Evolutionary conservation across 2,888 invertebrate genomes (phyloP).

Genomic region (Incurvaria masculella): DNA sequence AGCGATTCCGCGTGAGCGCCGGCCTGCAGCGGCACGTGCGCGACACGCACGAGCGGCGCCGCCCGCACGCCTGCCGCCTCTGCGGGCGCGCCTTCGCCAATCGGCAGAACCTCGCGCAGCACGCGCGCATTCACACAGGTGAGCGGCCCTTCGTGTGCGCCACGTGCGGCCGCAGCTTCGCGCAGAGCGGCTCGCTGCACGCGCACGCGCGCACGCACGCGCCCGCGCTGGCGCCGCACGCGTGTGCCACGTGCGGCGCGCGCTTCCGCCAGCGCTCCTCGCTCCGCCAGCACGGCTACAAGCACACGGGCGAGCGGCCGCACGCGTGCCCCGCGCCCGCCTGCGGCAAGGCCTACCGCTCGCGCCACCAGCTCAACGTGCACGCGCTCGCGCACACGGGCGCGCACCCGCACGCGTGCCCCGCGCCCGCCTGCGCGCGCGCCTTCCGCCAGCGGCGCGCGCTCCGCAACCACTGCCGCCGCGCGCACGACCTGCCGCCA

Average conservation of each 20-base stretch:
- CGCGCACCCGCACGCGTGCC: constrained; percentile 54
- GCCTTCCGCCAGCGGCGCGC: constrained; percentile 54
- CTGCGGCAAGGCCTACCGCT: constrained; percentile 57
- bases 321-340: constrained; percentile 51
- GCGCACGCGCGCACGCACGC: constrained; percentile 60
- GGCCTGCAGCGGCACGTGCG: constrained; percentile 60
- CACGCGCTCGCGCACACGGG: constrained; percentile 54
- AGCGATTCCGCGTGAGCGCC: constrained; percentile 63
- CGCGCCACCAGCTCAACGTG: constrained; percentile 56
- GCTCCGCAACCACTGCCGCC: constrained; percentile 44
- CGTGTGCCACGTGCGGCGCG: constrained; percentile 59
- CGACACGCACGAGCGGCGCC: constrained; percentile 61
- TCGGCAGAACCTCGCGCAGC: constrained; percentile 58
- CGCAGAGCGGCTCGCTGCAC: constrained; percentile 63
- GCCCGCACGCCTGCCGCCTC: constrained; percentile 53
- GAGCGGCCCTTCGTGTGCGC: constrained; percentile 57
- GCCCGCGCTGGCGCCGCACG: constrained; percentile 51
- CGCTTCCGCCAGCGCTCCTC: constrained; percentile 58
- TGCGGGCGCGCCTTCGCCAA: constrained; percentile 60
- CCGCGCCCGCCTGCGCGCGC: constrained; percentile 47
- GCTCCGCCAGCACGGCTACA: constrained; percentile 53
- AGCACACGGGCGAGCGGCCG: constrained; percentile 62
- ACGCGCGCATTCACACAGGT: constrained; percentile 58
- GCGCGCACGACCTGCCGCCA: constrained; percentile 34
- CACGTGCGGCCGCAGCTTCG: constrained; percentile 61